A percentile compares a stretch with the other conserved stretches of the same genome.
Conservation (phyloP, 2,113 vertebrate species). For the Ceratotherium simum region DNA sequence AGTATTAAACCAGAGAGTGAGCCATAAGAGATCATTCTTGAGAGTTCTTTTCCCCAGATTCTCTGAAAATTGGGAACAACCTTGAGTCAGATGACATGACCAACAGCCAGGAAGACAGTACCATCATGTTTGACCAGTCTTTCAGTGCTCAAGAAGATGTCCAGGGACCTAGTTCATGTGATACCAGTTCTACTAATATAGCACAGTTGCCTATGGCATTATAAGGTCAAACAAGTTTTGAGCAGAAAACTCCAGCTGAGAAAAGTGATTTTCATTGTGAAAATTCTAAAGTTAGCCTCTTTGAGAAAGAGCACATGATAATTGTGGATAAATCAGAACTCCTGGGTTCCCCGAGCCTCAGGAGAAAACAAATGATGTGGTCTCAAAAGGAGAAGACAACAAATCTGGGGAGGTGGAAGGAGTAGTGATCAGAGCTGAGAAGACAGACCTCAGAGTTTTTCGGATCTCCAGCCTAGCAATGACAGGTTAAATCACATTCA, state of each 20-base stretch:
- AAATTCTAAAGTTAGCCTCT: constrained; percentile 77
- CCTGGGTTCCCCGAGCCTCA: constrained; percentile 90
- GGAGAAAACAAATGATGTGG: constrained; percentile 91
- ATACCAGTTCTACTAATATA: constrained; percentile 84
- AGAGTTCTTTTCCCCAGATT: constrained; percentile 90
- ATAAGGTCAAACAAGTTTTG: constrained; percentile 79
- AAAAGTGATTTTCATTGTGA: constrained; percentile 82
- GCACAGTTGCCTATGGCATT: constrained; percentile 77
- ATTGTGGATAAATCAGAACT: constrained; percentile 92
- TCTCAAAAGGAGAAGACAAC: constrained; percentile 89
- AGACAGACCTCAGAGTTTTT: constrained; percentile 92
- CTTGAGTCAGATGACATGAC: constrained; percentile 84
- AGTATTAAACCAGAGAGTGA: constrained; percentile 73
- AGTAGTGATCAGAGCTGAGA: constrained; percentile 84
- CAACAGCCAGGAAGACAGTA: constrained; percentile 80
- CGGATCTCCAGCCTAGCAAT: constrained; percentile 88
- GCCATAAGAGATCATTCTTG: constrained; percentile 74
- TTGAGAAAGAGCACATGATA: constrained; percentile 87
- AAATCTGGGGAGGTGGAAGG: constrained; percentile 88
- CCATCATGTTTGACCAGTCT: constrained; percentile 80
- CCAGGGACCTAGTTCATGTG: constrained; percentile 92
- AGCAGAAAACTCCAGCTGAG: constrained; percentile 83
- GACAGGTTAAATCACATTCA: constrained; percentile 85
- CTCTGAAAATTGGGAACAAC: constrained; percentile 90
- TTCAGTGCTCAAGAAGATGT: constrained; percentile 89